A percentile compares a stretch with the other conserved stretches of the same genome.
phyloP scores from a whole-genome alignment of 2,888 invertebrate genomes.

The Stenoptilia bipunctidactyla region DNA sequence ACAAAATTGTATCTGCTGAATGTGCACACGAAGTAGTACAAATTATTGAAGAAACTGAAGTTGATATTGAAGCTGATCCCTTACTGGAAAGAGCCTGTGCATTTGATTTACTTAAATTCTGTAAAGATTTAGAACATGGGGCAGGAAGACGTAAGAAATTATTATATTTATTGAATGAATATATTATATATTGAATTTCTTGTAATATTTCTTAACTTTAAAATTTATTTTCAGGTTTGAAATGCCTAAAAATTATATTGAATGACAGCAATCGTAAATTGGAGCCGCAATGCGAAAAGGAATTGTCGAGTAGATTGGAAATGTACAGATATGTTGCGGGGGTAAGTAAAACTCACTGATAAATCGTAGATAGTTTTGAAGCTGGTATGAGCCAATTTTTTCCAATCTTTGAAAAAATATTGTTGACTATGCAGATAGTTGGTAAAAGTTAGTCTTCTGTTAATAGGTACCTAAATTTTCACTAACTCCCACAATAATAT shows the following conservation, averaged over 20 bases:
- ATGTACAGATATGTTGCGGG: conserved; percentile 92
- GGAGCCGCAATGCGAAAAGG: conserved; percentile 82
- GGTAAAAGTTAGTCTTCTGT: too few relatives aligned
- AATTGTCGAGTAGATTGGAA: conserved; percentile 85
- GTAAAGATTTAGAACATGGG: conserved; percentile 85
- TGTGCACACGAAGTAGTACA: conserved; percentile 90
- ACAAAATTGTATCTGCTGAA: conserved; percentile 78
- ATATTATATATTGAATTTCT: too few relatives aligned
- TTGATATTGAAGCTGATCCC: conserved; percentile 97
- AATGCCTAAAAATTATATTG: conserved; percentile 79
- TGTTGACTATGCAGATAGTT: too few relatives aligned
- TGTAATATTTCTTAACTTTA: too few relatives aligned
- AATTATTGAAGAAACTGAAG: conserved; percentile 88
- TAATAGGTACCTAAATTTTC: too few relatives aligned
- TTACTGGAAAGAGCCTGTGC: conserved; percentile 90
- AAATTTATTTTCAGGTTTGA: conserved; percentile 73
- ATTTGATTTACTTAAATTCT: conserved; percentile 84
- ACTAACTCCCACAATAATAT: too few relatives aligned
- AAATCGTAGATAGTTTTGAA: too few relatives aligned
- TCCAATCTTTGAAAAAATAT: too few relatives aligned
- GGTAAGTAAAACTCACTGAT: conserved; percentile 71
- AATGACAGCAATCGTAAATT: conserved; percentile 78
- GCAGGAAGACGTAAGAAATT: conserved; percentile 88
- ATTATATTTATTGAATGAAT: background rate
- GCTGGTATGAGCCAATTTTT: too few relatives aligned